phyloP scores from a whole-genome alignment of 1,140 invertebrate genomes.

The Holcopasites calliopsidis region DNA sequence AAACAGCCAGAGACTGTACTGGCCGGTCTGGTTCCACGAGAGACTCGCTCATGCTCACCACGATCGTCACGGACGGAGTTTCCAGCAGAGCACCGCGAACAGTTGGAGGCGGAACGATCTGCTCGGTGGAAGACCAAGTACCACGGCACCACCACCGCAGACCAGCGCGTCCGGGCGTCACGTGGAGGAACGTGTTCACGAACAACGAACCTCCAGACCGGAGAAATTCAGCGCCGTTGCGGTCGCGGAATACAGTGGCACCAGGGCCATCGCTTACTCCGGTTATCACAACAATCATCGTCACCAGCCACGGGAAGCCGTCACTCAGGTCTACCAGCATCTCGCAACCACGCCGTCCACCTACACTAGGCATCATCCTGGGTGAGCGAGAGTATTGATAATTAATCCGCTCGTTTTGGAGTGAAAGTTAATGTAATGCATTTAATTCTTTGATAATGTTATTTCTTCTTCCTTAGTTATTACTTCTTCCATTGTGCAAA shows the following conservation, averaged over 20 bases:
- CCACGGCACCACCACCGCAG: slow-evolving; percentile 16
- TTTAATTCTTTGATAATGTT: too few relatives aligned
- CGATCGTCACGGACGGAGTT: slow-evolving; percentile 25
- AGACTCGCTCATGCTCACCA: slow-evolving; percentile 47
- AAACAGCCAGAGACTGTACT: slow-evolving; percentile 35
- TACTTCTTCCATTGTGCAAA: neutral
- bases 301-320: slow-evolving; percentile 48
- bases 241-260: slow-evolving; percentile 58
- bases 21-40: slow-evolving; percentile 62
- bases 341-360: slow-evolving; percentile 56
- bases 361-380: slow-evolving; percentile 71
- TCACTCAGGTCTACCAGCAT: slow-evolving; percentile 55
- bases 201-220: slow-evolving; percentile 38
- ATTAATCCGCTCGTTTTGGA: too few relatives aligned
- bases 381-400: slow-evolving; percentile 57
- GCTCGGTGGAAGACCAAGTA: neutral
- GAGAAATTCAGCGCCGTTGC: slow-evolving; percentile 59
- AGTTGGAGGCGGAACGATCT: slow-evolving; percentile 21
- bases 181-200: slow-evolving; percentile 45
- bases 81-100: slow-evolving; percentile 23
- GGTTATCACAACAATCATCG: slow-evolving; percentile 66
- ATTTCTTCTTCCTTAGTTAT: neutral
- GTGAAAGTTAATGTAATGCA: too few relatives aligned
- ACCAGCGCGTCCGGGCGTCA: slow-evolving; percentile 40
- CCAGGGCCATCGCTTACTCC: slow-evolving; percentile 58